These are phyloP conservation scores for Endotricha flammealis DNA, from an alignment of 2,888 invertebrate genomes.

Conservation along the genomic window DNA sequence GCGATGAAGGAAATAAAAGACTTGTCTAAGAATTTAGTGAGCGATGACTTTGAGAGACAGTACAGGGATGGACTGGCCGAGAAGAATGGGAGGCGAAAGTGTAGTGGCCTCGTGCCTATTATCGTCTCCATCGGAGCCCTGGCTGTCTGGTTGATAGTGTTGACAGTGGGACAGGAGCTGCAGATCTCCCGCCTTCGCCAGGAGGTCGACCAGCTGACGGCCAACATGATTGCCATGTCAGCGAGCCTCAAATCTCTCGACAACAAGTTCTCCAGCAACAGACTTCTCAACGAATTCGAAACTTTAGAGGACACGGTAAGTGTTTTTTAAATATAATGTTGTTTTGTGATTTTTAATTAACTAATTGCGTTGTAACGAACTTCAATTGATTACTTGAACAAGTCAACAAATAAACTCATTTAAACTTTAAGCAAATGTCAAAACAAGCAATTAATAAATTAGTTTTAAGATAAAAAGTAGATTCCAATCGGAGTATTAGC, in stretches of 20 bases:
- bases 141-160: conserved; percentile 48
- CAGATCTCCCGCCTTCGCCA: conserved; percentile 49
- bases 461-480: no score
- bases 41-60: conserved; percentile 64
- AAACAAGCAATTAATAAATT: no score
- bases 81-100: conserved; percentile 38
- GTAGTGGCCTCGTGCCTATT: conserved; percentile 38
- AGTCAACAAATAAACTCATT: no score
- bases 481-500: no score
- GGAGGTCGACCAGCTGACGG: conserved; percentile 60
- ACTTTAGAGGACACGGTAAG: conserved; percentile 65
- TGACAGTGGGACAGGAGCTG: conserved; percentile 56
- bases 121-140: conserved; percentile 39
- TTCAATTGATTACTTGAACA: no score
- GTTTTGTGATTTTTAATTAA: no score
- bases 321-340: no score
- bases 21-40: conserved; percentile 66
- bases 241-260: conserved; percentile 55
- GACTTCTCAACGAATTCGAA: conserved; percentile 55
- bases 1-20: conserved; percentile 54
- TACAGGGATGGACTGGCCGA: conserved; percentile 44
- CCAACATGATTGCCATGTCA: conserved; percentile 54
- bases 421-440: no score
- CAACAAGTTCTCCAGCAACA: conserved; percentile 54
- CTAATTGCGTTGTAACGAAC: no score